Conservation (phyloP, 2,113 vertebrate genomes). For the Aphyosemion australe region DNA sequence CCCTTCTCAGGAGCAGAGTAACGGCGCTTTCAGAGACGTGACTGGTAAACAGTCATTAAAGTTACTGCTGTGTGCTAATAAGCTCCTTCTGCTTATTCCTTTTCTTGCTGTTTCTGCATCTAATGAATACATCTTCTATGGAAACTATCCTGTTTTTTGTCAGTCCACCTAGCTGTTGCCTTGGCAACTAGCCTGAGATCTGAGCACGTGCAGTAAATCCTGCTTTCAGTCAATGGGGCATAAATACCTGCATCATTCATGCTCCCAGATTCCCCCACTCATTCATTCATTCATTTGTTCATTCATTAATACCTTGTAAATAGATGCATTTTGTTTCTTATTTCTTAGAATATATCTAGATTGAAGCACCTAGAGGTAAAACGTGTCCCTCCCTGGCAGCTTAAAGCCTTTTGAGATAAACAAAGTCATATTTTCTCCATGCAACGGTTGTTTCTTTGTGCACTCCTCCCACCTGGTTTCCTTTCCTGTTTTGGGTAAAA, state of each 20-base stretch:
- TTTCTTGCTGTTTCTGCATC: neutral
- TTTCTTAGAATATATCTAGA: no score
- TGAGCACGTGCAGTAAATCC: slow-evolving; percentile 51
- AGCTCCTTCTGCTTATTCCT: neutral
- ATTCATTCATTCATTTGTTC: slow-evolving; percentile 27
- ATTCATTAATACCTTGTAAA: neutral
- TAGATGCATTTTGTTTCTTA: neutral
- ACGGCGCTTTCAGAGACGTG: slow-evolving; percentile 21
- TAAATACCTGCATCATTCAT: slow-evolving; percentile 15
- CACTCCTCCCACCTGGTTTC: slow-evolving; percentile 32
- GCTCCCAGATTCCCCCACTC: neutral
- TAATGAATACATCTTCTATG: neutral
- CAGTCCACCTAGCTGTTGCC: slow-evolving; percentile 58
- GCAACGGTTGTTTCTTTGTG: slow-evolving; percentile 5
- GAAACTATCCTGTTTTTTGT: neutral
- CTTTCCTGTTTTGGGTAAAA: slow-evolving; percentile 16
- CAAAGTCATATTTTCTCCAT: no score
- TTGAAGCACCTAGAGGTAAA: neutral
- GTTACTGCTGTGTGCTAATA: slow-evolving; percentile 7
- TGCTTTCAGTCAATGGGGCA: slow-evolving; percentile 26
- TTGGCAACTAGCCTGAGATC: slow-evolving; percentile 61
- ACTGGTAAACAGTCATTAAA: slow-evolving; percentile 68
- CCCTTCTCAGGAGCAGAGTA: slow-evolving; percentile 28
- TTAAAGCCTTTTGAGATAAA: no score
- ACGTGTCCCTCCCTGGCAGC: neutral